Conservation (phyloP, 2,888 invertebrate genomes). For the Pseudococcus viburni region DNA sequence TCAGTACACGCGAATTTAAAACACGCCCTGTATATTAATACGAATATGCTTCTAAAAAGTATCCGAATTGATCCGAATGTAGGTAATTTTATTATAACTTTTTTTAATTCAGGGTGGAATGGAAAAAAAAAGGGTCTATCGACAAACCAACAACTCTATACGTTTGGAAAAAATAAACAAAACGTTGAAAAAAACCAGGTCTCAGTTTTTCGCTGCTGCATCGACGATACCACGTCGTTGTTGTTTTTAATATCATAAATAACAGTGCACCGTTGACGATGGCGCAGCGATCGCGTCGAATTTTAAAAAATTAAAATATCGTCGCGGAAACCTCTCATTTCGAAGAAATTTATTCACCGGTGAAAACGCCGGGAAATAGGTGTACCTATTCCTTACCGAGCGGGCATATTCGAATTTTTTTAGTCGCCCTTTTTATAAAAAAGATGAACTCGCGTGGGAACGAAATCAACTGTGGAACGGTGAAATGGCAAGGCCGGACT, state of each 20-base stretch:
- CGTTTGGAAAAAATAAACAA: slow-evolving; percentile 35
- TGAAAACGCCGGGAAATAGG: not conserved
- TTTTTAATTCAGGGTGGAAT: not conserved
- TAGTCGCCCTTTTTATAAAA: not conserved
- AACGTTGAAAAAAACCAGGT: slow-evolving; percentile 39
- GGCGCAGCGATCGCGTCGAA: not conserved
- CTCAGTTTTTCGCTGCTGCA: slow-evolving; percentile 19
- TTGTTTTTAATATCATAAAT: slow-evolving; percentile 25
- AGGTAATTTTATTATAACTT: slow-evolving; percentile 8
- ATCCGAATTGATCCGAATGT: slow-evolving; percentile 13
- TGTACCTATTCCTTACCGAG: not conserved
- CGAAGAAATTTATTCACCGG: not conserved
- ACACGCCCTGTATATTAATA: not conserved
- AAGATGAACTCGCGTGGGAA: slow-evolving; percentile 27
- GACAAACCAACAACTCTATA: not conserved
- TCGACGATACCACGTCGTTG: not conserved
- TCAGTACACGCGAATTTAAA: too few species aligned
- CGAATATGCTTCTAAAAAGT: not conserved
- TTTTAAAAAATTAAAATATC: not conserved
- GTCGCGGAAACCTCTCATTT: not conserved
- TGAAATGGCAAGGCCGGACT: slow-evolving; percentile 20
- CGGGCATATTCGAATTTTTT: not conserved
- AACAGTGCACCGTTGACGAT: not conserved
- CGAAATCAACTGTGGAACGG: not conserved
- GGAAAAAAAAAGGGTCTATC: not conserved